phyloP scores from a whole-genome alignment of 1,140 invertebrate genomes.

The Drosophila tristis region DNA sequence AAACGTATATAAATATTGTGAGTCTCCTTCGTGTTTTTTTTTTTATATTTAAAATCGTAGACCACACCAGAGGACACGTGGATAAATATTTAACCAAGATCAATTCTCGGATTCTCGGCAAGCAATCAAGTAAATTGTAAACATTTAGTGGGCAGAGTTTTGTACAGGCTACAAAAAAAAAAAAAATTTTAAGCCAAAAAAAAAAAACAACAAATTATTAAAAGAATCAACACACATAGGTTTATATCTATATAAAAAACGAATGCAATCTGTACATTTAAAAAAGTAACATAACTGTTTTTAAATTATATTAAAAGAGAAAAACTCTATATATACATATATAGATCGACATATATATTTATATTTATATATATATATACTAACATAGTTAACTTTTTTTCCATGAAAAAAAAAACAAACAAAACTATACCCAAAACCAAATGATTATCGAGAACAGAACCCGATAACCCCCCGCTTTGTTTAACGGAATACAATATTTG shows the following conservation, averaged over 20 bases:
- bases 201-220: conserved; percentile 17
- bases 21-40: conserved; percentile 65
- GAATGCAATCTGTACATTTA: conserved; percentile 61
- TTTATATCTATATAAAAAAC: conserved; percentile 19
- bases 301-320: conserved; percentile 42
- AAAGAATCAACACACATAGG: no score
- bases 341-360: conserved; percentile 7
- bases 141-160: conserved; percentile 67
- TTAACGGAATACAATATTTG: conserved; percentile 22
- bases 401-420: conserved; percentile 40
- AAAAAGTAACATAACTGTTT: conserved; percentile 51
- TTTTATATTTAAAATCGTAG: conserved; percentile 24
- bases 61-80: conserved; percentile 27
- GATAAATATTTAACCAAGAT: conserved; percentile 8
- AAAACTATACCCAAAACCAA: conserved; percentile 18
- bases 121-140: conserved; percentile 70
- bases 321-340: neutral
- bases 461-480: conserved; percentile 21
- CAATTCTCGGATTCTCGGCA: conserved; percentile 45
- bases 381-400: conserved; percentile 51
- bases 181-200: conserved; percentile 4
- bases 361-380: conserved; percentile 10
- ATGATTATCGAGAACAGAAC: conserved; percentile 8
- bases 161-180: conserved; percentile 39
- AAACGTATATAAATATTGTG: conserved; percentile 75